phyloP scores from a whole-genome alignment of 1,140 invertebrate species.

The Halictus rubicundus region DNA sequence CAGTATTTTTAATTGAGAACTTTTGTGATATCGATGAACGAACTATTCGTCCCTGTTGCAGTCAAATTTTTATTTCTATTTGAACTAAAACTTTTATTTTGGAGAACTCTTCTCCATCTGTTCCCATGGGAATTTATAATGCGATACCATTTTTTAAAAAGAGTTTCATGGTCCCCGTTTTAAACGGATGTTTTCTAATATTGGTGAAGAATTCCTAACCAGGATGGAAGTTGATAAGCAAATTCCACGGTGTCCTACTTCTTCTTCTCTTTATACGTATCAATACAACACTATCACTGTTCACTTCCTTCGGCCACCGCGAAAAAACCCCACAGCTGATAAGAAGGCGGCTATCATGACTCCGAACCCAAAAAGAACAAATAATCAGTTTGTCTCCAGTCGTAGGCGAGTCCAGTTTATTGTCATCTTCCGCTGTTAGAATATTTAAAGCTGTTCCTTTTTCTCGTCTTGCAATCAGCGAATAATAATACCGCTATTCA shows the following conservation, averaged over 20 bases:
- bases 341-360: neutral
- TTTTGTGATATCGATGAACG: too few relatives aligned
- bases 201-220: too few relatives aligned
- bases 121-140: too few relatives aligned
- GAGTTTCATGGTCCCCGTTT: too few relatives aligned
- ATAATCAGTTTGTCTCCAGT: conserved; percentile 30
- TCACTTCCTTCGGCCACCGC: conserved; percentile 31
- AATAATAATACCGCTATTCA: neutral
- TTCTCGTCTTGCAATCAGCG: neutral
- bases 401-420: neutral
- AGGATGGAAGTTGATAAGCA: neutral
- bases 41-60: too few relatives aligned
- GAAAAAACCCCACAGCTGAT: conserved; percentile 10
- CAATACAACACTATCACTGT: conserved; percentile 22
- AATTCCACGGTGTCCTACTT: neutral
- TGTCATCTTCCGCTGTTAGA: neutral
- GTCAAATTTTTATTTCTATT: too few relatives aligned
- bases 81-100: too few relatives aligned
- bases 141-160: too few relatives aligned
- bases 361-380: neutral
- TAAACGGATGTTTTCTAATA: too few relatives aligned
- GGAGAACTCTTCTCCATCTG: too few relatives aligned
- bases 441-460: neutral
- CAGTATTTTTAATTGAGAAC: too few relatives aligned
- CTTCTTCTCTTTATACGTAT: neutral